Conservation (phyloP, 2,888 invertebrate species). For the Coenonympha arcania region DNA sequence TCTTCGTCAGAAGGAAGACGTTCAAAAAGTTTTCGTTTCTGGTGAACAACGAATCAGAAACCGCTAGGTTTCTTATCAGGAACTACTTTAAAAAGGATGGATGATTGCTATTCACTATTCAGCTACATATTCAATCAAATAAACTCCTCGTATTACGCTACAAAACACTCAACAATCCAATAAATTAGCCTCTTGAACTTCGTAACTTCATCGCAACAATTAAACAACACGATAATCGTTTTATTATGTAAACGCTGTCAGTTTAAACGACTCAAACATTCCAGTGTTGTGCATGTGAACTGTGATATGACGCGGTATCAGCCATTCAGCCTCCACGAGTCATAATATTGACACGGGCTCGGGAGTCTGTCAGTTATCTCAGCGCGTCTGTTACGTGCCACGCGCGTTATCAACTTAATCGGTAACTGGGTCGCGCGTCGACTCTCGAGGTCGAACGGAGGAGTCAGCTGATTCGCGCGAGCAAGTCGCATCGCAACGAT, state of each 20-base stretch:
- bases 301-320: not conserved
- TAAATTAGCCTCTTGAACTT: not conserved
- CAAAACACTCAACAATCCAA: too few species aligned
- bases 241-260: constrained; percentile 7
- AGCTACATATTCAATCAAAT: too few species aligned
- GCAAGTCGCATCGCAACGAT: not conserved
- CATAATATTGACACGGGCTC: not conserved
- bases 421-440: constrained; percentile 3
- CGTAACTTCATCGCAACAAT: not conserved
- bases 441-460: not conserved
- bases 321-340: not conserved
- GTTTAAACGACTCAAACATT: not conserved
- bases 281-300: not conserved
- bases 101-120: too few species aligned
- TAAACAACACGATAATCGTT: not conserved
- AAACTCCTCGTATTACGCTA: too few species aligned
- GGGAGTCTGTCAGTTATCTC: not conserved
- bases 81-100: too few species aligned
- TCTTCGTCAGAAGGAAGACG: too few species aligned
- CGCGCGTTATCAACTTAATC: constrained; percentile 10
- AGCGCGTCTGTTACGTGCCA: not conserved
- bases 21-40: too few species aligned
- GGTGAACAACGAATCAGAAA: too few species aligned
- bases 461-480: not conserved
- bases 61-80: too few species aligned